Conservation (phyloP, 2,113 vertebrate species). For the Megatriorchis doriae region DNA sequence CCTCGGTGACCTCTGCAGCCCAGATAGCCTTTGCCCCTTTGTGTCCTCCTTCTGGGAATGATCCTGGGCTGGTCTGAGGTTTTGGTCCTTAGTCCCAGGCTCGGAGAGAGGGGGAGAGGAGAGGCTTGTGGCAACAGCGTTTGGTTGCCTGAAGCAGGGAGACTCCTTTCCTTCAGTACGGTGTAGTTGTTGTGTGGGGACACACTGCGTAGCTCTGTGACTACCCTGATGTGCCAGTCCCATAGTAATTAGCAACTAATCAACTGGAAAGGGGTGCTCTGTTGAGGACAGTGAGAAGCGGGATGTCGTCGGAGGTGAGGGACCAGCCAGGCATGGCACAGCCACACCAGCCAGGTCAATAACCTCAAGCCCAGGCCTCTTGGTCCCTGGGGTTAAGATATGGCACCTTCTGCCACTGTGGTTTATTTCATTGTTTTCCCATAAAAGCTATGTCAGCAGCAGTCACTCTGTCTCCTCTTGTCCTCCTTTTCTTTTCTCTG, state of each 20-base stretch:
- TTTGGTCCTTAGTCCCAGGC: background rate
- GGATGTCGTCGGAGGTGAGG: background rate
- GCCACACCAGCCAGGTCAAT: background rate
- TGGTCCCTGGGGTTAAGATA: background rate
- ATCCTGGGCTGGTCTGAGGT: background rate
- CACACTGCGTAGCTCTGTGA: fast-evolving
- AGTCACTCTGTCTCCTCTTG: background rate
- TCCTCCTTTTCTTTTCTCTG: background rate
- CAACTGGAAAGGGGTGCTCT: background rate
- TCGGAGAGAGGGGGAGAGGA: background rate
- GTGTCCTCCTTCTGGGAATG: background rate
- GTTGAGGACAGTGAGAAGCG: background rate
- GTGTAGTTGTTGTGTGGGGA: background rate
- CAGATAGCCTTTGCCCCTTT: background rate
- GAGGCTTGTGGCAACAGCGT: background rate
- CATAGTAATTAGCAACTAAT: background rate
- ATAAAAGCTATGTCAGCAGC: background rate
- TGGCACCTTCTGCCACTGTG: background rate
- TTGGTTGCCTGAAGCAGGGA: background rate
- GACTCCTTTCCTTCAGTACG: background rate
- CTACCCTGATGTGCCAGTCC: background rate
- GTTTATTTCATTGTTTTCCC: background rate
- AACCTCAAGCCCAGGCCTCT: background rate
- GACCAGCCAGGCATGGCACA: background rate
- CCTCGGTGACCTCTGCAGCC: background rate